Conservation (phyloP, 1,140 invertebrate species). For the Macrobrachium rosenbergii region DNA sequence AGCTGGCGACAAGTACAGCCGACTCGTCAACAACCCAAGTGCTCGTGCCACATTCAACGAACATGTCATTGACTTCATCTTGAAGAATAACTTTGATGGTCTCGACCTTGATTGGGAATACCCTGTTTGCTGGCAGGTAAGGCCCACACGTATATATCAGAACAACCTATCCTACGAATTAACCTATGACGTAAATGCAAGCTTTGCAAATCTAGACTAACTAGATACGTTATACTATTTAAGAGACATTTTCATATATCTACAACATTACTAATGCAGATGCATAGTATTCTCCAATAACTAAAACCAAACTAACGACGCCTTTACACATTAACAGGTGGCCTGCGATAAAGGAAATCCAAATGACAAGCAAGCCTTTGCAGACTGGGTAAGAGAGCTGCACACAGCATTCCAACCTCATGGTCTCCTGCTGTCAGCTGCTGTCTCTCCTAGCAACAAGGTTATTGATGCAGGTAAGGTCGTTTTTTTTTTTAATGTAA, state of each 20-base stretch:
- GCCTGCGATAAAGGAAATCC: constrained; percentile 83
- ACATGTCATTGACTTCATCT: constrained; percentile 74
- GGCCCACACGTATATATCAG: background rate
- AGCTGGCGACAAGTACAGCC: constrained; percentile 76
- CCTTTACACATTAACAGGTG: constrained; percentile 72
- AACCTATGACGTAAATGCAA: background rate
- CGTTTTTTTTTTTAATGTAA: no score
- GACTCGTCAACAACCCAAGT: constrained; percentile 73
- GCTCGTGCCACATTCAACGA: constrained; percentile 73
- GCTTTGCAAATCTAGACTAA: background rate
- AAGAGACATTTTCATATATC: no score
- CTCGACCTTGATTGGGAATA: constrained; percentile 80
- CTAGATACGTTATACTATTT: no score
- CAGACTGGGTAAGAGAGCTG: constrained; percentile 79
- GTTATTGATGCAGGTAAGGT: constrained; percentile 77
- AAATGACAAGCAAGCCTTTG: constrained; percentile 83
- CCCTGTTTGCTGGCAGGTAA: constrained; percentile 80
- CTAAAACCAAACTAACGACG: background rate
- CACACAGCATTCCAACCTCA: constrained; percentile 79
- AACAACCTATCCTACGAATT: no score
- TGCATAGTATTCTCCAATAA: no score
- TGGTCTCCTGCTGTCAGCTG: constrained; percentile 82
- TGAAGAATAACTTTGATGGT: constrained; percentile 76
- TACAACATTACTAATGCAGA: no score
- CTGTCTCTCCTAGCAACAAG: constrained; percentile 86